These are phyloP conservation scores for Ispidina lecontei DNA, from an alignment of 2,797 vertebrate genomes.

Conservation along the genomic window DNA sequence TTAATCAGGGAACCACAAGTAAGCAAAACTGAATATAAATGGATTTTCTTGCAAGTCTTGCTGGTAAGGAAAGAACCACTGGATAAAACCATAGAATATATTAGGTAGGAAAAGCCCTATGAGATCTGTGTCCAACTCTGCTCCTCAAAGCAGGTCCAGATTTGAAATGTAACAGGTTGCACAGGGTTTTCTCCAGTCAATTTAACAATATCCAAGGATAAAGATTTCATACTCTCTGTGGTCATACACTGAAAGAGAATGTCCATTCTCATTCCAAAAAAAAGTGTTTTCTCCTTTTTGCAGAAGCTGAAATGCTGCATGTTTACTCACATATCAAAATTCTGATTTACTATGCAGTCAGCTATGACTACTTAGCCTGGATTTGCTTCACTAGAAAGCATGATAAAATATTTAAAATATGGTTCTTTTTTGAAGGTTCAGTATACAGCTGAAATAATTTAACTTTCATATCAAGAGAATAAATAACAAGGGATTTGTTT, in stretches of 20 bases:
- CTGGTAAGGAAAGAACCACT: background rate
- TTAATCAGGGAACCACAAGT: background rate
- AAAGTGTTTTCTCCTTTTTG: background rate
- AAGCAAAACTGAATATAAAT: background rate
- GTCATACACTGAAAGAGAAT: background rate
- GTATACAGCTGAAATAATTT: background rate
- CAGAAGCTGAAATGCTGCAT: background rate
- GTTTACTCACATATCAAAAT: background rate
- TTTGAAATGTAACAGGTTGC: background rate
- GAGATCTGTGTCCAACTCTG: background rate
- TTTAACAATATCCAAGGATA: background rate
- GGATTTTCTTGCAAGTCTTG: background rate
- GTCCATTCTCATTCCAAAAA: background rate
- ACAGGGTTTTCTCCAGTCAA: background rate
- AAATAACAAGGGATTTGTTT: slow-evolving; percentile 6
- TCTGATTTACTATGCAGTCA: background rate
- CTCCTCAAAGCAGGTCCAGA: background rate
- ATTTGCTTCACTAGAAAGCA: background rate
- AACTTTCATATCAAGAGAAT: slow-evolving; percentile 3
- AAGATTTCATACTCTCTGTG: background rate
- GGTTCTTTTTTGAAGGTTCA: background rate
- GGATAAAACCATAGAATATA: background rate
- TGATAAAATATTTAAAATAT: slow-evolving; percentile 34
- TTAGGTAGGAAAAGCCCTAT: background rate
- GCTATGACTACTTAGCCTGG: background rate